Percentiles rank a stretch among this genome's conserved stretches.
Evolutionary conservation across 2,797 vertebrate genomes (phyloP).

Genomic region (Tapirus indicus): DNA sequence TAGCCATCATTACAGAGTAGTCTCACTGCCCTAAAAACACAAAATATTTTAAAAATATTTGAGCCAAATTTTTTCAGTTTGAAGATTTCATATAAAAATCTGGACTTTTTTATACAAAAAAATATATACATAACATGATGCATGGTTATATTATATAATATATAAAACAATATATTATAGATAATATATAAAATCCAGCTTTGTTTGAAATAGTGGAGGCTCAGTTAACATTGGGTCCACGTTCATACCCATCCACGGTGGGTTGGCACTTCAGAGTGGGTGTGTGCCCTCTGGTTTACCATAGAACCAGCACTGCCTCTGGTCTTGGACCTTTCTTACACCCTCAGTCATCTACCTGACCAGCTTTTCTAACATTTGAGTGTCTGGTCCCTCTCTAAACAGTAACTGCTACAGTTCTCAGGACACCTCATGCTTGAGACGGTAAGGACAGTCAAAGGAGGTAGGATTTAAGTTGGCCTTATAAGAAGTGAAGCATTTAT

Average conservation of each 20-base stretch:
- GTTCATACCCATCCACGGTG: fast-evolving
- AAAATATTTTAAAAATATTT: background rate
- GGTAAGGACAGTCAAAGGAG: background rate
- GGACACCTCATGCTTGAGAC: background rate
- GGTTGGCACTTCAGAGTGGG: background rate
- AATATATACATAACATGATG: background rate
- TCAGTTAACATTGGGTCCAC: background rate
- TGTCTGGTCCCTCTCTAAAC: background rate
- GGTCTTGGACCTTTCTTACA: background rate
- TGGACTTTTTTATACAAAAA: background rate
- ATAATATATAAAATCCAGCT: background rate
- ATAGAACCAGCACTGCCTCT: background rate
- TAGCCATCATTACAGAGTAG: background rate
- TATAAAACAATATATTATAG: background rate
- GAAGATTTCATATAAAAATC: slow-evolving; percentile 46
- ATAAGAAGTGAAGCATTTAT: background rate
- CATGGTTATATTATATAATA: background rate
- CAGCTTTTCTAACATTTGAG: background rate
- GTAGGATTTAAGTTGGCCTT: background rate
- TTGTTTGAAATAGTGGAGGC: background rate
- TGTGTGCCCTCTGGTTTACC: background rate
- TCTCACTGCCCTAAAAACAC: background rate
- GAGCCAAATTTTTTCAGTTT: background rate
- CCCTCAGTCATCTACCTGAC: background rate
- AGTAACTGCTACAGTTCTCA: background rate